Conservation (phyloP, 1,140 invertebrate species). For the Propsilocerus akamusi region DNA sequence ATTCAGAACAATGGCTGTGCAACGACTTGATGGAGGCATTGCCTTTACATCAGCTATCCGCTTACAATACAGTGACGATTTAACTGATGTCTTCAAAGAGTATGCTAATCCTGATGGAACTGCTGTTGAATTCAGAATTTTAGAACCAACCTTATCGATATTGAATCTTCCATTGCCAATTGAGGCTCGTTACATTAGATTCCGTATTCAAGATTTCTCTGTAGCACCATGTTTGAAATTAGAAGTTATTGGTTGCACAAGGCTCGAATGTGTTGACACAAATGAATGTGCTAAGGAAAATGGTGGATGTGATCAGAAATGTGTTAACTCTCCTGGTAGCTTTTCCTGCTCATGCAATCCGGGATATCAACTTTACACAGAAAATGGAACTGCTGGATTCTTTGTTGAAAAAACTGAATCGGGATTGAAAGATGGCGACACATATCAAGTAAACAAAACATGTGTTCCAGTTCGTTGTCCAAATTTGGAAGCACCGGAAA, state of each 20-base stretch:
- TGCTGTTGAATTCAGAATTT: constrained; percentile 77
- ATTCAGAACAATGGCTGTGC: constrained; percentile 74
- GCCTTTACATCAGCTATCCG: constrained; percentile 77
- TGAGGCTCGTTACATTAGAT: constrained; percentile 74
- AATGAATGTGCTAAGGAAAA: constrained; percentile 83
- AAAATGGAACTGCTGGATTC: constrained; percentile 86
- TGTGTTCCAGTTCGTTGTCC: constrained; percentile 89
- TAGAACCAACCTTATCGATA: constrained; percentile 72
- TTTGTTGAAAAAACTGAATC: constrained; percentile 62
- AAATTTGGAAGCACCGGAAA: constrained; percentile 56
- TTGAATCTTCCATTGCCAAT: constrained; percentile 79
- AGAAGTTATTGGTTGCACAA: constrained; percentile 84
- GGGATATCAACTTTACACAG: constrained; percentile 77
- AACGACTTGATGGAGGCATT: constrained; percentile 51
- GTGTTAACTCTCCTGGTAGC: constrained; percentile 72
- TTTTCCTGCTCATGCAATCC: constrained; percentile 80
- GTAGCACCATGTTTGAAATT: constrained; percentile 76
- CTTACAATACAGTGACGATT: constrained; percentile 69
- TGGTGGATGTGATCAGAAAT: constrained; percentile 88
- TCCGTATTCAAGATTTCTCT: constrained; percentile 78
- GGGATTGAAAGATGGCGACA: constrained; percentile 71
- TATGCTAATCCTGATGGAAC: constrained; percentile 82
- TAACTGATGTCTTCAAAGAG: constrained; percentile 77
- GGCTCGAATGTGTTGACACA: constrained; percentile 77
- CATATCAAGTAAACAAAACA: constrained; percentile 83